Base-by-base conservation (phyloP, 1,140 invertebrate genomes). In the Diachasma alloeum region DNA sequence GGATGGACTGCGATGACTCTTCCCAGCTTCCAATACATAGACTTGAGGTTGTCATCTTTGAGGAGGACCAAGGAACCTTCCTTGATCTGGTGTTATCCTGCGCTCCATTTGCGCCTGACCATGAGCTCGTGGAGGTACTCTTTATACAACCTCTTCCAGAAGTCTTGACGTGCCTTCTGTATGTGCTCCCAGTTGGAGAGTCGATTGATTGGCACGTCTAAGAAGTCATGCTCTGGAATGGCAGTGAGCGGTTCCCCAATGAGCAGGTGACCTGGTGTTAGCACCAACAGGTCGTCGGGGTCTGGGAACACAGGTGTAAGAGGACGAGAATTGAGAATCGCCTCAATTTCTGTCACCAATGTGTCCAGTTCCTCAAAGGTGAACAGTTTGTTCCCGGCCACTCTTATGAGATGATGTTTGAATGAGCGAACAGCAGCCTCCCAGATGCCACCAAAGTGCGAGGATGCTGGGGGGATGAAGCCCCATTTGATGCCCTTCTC, bases 21-120 rank as follows among this genome's bases (percentile, higher is more conserved):
- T 2, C 70, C 70, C 48, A 72, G n/a, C 15, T 11, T n/a, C 70
- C 70, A 72, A 1, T 56, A 24, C 10, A 56, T 10, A 36, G 70
- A 46, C 17, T 44, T 44, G 8, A 72, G 9, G 37, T 72, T 81
- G 31, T 80, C 56, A 15, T 80, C 78, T 42, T 71, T 72, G 19
- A 86, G 48, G 46, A 85, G 74, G 17, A 85, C 84, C n/a, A 85
- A 26, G 6, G 22, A 59, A 53, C 78, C 82, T 72, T n/a, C 53
- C 46, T 31, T 72, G 42, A 79, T 63, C n/a, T 69, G 67, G 1
- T 83, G 19, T 31, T 78, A 26, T 36, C 24, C 73, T 31, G 59
- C 67, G 15, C 44, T 69, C 36, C 15, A 53, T 53, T 22, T 31
- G 19, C 19, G 19, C 26, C 26, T 63, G 17, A 10, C 22, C 17